phyloP scores from a whole-genome alignment of 2,888 invertebrate species.

The Drosophila meridiana region DNA sequence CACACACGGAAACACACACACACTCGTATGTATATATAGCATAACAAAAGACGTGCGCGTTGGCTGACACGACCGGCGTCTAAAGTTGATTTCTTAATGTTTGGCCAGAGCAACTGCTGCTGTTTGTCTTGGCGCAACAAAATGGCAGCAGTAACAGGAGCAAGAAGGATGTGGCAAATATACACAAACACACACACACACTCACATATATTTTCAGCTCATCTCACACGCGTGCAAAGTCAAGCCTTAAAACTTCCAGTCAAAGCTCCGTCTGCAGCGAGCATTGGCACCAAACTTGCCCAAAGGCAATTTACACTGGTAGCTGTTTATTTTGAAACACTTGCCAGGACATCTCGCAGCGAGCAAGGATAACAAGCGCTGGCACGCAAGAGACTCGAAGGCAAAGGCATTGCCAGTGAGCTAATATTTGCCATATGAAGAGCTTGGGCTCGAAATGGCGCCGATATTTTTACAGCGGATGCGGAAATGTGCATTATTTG shows the following conservation, averaged over 20 bases:
- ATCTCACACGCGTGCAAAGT: constrained; percentile 38
- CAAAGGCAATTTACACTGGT: constrained; percentile 77
- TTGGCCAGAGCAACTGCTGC: constrained; percentile 61
- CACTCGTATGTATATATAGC: not conserved
- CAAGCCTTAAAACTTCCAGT: constrained; percentile 61
- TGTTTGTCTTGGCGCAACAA: constrained; percentile 72
- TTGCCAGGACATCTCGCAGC: constrained; percentile 66
- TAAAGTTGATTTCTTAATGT: constrained; percentile 82
- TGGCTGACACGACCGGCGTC: constrained; percentile 57
- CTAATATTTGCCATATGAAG: constrained; percentile 50
- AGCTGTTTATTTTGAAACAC: constrained; percentile 81
- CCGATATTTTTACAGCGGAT: constrained; percentile 60
- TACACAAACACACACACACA: constrained; percentile 33
- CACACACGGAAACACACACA: constrained; percentile 30
- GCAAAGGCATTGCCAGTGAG: constrained; percentile 32
- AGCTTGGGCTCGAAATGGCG: constrained; percentile 41
- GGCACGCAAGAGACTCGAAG: constrained; percentile 11
- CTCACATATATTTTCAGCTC: constrained; percentile 14
- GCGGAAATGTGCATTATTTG: constrained; percentile 80
- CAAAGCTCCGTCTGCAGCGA: constrained; percentile 34
- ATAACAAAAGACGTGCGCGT: constrained; percentile 73
- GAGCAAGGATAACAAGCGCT: constrained; percentile 16
- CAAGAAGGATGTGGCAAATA: constrained; percentile 47
- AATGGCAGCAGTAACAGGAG: constrained; percentile 62
- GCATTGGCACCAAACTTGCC: constrained; percentile 61